Base-by-base conservation (phyloP, 1,140 invertebrate species). In the Aphaenogaster rudis region DNA sequence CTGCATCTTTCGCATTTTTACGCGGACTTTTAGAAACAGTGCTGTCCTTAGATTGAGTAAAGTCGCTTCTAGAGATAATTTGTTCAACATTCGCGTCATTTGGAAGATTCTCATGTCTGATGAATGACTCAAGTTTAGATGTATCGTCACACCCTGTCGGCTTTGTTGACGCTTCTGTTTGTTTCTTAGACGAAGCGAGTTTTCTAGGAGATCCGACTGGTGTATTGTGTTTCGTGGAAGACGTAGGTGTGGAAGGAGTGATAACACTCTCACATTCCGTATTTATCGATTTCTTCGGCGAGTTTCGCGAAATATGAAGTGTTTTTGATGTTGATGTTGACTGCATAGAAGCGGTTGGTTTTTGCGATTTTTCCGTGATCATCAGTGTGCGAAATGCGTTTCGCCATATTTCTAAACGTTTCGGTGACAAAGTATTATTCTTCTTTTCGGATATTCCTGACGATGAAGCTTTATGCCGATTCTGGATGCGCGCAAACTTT, bases 171-270 rank as follows among this genome's bases (percentile, higher is more conserved):
- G n/a, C 2, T 42, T 48, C 9, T 17, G 39, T 8, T 45, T 54
- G 48, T 57, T 84, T 63, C 6, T 50, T 61, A 7, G 69, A 7
- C 5, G n/a, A 48, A 63, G 5, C 2, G 2, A 7, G 8, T 72
- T 72, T 57, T 57, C 1, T 3, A 33, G 36, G 11, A 13, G 8
- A 54, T 45, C 4, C 11, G 15, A 52, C 15, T 2, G 11, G 8
- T 48, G 15, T 13, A 33, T 36, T 59, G n/a, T n/a, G 2, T 39
- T 78, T 79, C 15, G 8, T 39, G 61, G 74, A 86, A 86, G 82
- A 86, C 36, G 5, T 50, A 85, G 28, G 45, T 33, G 33, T 78
- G 59, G 74, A 67, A 84, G 54, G 1, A 28, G 4, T 50, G 0
- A 9, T n/a, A 72, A 72, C 11, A 61, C 4, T 39, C 5, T 50